These are phyloP conservation scores for Cirrhinus molitorella DNA, from an alignment of 2,797 vertebrate genomes.

Conservation along the genomic window DNA sequence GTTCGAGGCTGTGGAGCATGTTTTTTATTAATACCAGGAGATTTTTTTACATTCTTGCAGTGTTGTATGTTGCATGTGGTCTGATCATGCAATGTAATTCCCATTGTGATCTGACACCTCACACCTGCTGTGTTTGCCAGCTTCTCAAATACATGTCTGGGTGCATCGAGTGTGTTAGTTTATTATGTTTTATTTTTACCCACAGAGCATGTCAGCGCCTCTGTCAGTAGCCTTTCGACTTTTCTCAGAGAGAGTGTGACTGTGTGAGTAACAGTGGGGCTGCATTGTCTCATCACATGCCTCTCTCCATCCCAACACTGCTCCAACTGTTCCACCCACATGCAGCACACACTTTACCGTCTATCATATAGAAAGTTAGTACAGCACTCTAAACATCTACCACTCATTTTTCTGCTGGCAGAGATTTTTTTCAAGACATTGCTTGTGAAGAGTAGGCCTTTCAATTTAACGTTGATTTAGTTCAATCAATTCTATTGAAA, in stretches of 20 bases:
- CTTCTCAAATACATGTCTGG: neutral
- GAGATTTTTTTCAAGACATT: neutral
- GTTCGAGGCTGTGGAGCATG: neutral
- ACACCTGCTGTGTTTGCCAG: neutral
- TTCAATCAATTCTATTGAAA: neutral
- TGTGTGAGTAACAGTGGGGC: conserved; percentile 22
- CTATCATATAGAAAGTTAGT: conserved; percentile 6
- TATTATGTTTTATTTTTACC: conserved; percentile 31
- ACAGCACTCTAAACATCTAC: neutral
- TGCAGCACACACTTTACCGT: conserved; percentile 2
- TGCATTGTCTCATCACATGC: conserved; percentile 28
- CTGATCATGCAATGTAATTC: neutral
- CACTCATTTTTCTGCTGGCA: neutral
- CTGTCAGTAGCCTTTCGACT: conserved; percentile 36
- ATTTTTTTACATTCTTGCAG: neutral
- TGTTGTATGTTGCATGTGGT: neutral
- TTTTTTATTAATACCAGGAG: neutral
- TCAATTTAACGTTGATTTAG: neutral
- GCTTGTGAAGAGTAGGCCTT: neutral
- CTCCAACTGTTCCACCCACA: conserved; percentile 49
- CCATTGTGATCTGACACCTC: neutral
- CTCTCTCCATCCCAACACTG: conserved; percentile 29
- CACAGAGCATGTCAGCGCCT: conserved; percentile 27
- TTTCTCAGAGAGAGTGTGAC: conserved; percentile 27
- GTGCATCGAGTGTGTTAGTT: neutral